Base-by-base conservation (phyloP, 2,113 vertebrate genomes). In the Crotalus helleri region DNA sequence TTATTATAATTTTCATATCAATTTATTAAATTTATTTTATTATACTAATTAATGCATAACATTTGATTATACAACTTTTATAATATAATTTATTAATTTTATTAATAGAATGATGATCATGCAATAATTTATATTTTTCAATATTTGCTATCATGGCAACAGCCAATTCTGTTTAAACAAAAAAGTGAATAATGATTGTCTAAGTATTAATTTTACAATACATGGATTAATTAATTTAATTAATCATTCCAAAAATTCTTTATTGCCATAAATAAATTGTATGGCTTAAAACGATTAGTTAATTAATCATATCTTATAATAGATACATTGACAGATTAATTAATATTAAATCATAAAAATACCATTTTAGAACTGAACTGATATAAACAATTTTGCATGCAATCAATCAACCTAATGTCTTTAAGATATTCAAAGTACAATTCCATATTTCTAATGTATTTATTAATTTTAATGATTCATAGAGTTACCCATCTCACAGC, bases 1-100 rank as follows among this genome's bases (percentile, higher is more conserved):
- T 92, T 26, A 88, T 92, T 69, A 92, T 88, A 88, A 88, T 55
- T 33, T 88, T n/a, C 58, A 21, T 54, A 44, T 92, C 49, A 92
- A 74, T 88, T 69, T 23, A 64, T 92, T 69, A 6, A 87, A 59
- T 19, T 69, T 69, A 69, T 11, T 74, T 5, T 39, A 69, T 88
- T 92, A 74, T 54, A 2, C 86, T 69, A 88, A 92, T 92, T 92
- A 88, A 88, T 54, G n/a, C 9, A 74, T 17, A 17, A 5, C 17
- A 54, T 51, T 92, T 61, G n/a, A 39, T 88, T 88, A n/a, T 64
- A 64, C 26, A 29, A 39, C 29, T 88, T 88, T 58, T n/a, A 55
- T 53, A 44, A 59, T 87, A 33, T 69, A 15, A 53, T 6, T 54
- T 64, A 53, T 53, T 64, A 69, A 92, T 88, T 92, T 64, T 69